A percentile compares a stretch with the other conserved stretches of the same genome.
phyloP scores from a whole-genome alignment of 2,797 vertebrate species.

The Eremophila alpestris region DNA sequence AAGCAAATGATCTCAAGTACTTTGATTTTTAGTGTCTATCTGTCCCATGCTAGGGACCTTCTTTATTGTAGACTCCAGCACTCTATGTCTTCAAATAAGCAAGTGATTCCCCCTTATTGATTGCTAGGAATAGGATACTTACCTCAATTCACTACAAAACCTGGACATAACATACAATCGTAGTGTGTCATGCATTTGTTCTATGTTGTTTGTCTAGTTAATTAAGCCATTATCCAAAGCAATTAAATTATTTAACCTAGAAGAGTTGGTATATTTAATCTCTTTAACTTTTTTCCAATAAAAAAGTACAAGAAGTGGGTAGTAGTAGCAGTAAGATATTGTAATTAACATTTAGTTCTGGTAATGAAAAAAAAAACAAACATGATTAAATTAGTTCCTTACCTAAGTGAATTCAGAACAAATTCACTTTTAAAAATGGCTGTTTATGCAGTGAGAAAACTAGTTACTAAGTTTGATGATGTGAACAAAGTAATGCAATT shows the following conservation, averaged over 20 bases:
- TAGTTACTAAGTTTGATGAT: background rate
- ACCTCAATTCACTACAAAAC: background rate
- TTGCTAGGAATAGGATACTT: background rate
- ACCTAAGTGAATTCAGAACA: background rate
- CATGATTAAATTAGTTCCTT: background rate
- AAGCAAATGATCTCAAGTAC: background rate
- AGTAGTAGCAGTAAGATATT: background rate
- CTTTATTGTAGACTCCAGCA: background rate
- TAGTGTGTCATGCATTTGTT: background rate
- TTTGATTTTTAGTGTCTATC: background rate
- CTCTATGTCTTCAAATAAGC: background rate
- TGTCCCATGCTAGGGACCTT: background rate
- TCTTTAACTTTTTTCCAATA: slow-evolving; percentile 6
- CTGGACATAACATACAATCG: background rate
- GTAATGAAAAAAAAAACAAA: background rate
- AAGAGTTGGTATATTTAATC: background rate
- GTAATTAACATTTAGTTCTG: background rate
- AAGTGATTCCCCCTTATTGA: background rate
- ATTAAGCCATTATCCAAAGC: background rate
- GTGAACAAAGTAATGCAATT: background rate
- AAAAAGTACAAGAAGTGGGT: background rate
- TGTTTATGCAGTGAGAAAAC: background rate
- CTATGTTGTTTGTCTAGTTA: background rate
- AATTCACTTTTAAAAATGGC: background rate
- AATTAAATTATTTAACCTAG: slow-evolving; percentile 21